These are phyloP conservation scores for Argya squamiceps DNA, from an alignment of 2,797 vertebrate genomes.

Conservation along the genomic window DNA sequence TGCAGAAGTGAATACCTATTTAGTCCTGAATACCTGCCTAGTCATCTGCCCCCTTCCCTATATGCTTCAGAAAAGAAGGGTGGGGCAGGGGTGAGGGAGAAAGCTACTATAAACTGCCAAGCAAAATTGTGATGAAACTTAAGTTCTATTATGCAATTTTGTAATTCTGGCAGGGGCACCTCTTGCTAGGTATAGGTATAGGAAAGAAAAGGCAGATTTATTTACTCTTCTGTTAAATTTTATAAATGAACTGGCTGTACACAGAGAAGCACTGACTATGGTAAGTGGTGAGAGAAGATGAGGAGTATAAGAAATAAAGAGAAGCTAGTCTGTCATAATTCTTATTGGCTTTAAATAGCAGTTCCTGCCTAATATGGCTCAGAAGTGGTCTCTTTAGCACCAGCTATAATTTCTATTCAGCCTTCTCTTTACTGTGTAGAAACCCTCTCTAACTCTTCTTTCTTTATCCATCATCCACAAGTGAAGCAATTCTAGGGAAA, in stretches of 20 bases:
- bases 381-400: background rate
- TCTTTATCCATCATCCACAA: background rate
- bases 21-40: background rate
- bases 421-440: background rate
- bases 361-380: background rate
- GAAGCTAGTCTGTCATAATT: background rate
- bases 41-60: background rate
- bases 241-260: background rate
- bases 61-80: background rate
- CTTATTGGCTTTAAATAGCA: background rate
- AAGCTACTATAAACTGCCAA: background rate
- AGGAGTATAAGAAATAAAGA: background rate
- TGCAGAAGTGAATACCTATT: background rate
- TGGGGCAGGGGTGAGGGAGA: accelerated
- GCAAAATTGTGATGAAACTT: background rate
- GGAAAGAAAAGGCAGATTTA: background rate
- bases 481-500: background rate
- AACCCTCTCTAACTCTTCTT: background rate
- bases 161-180: background rate
- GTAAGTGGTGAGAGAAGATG: background rate
- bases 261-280: background rate
- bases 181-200: background rate
- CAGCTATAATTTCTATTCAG: background rate
- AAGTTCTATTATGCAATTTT: background rate
- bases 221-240: background rate